phyloP scores from a whole-genome alignment of 2,888 invertebrate species.

The Cataglyphis cursor region DNA sequence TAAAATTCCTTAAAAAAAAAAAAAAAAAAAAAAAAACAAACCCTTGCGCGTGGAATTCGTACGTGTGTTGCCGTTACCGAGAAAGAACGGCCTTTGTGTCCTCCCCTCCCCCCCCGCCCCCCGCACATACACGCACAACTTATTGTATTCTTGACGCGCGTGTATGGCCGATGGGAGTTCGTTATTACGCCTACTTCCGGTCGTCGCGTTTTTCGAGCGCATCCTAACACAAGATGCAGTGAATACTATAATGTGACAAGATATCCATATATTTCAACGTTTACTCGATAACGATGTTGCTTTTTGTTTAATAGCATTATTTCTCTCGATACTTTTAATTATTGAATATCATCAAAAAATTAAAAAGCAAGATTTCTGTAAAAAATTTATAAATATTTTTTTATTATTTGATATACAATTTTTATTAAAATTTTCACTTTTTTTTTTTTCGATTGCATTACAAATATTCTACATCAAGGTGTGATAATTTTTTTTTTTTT shows the following conservation, averaged over 20 bases:
- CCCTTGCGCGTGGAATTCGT: constrained; percentile 62
- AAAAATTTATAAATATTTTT: not conserved
- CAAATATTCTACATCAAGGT: not conserved
- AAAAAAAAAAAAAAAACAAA: no score
- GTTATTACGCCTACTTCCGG: constrained; percentile 83
- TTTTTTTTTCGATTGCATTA: not conserved
- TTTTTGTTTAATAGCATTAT: not conserved
- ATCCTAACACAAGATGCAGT: constrained; percentile 43
- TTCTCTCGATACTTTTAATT: not conserved
- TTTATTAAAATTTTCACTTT: not conserved
- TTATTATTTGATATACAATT: not conserved
- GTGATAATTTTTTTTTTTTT: not conserved
- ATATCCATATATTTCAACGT: not conserved
- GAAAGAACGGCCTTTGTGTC: constrained; percentile 62
- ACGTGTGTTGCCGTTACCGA: constrained; percentile 53
- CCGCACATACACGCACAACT: constrained; percentile 60
- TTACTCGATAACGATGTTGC: not conserved
- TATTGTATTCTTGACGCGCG: constrained; percentile 76
- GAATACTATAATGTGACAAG: constrained; percentile 3
- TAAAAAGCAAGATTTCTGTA: not conserved
- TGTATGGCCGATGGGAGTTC: constrained; percentile 78
- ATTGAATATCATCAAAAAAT: not conserved
- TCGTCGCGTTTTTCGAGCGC: constrained; percentile 57
- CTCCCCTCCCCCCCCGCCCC: no score
- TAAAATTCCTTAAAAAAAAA: constrained; percentile 33